Evolutionary conservation across 2,888 invertebrate genomes (phyloP), one percentile per base, ranked within the genome.

Genomic region (Gryllus longicercus): DNA sequence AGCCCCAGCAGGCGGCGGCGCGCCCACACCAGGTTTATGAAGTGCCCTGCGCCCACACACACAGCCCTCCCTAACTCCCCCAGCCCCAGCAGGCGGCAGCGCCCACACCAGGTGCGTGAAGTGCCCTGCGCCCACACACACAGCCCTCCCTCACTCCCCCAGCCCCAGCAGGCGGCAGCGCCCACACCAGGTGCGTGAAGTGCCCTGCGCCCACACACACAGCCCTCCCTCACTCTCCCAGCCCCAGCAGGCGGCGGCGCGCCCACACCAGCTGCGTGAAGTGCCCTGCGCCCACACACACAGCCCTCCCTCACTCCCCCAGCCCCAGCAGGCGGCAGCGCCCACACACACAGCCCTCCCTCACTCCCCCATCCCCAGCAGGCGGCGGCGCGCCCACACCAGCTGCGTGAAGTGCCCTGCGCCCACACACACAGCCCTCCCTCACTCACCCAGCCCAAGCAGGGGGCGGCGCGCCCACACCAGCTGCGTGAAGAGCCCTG

Each of bases 251-350:
- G 76, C 91, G 90, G 2, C 93, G 94, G 77, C 90, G 90, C 74
- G 91, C n/a, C 91, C 96, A 96, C 49, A 96, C 94, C 86, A 96
- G 90, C 88, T 96, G 96, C 0, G 95, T 95, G 87, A 96, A 96
- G 87, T 95, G 95, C n/a, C 81, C 95, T 94, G 87, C 25, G 2
- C 25, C 25, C 25, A 25, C n/a, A n/a, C n/a, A n/a, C n/a, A n/a
- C n/a, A n/a, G n/a, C n/a, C n/a, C n/a, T n/a, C n/a, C n/a, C n/a
- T n/a, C n/a, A n/a, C n/a, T n/a, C n/a, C n/a, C n/a, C n/a, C n/a
- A n/a, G n/a, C n/a, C n/a, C n/a, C n/a, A n/a, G n/a, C n/a, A n/a
- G n/a, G n/a, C n/a, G n/a, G n/a, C n/a, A n/a, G n/a, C n/a, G n/a
- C n/a, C n/a, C 4, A 25, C 25, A 25, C 25, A 25, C 4, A 25